Conservation (phyloP, 2,113 vertebrate species). For the Pterocles orientalis region DNA sequence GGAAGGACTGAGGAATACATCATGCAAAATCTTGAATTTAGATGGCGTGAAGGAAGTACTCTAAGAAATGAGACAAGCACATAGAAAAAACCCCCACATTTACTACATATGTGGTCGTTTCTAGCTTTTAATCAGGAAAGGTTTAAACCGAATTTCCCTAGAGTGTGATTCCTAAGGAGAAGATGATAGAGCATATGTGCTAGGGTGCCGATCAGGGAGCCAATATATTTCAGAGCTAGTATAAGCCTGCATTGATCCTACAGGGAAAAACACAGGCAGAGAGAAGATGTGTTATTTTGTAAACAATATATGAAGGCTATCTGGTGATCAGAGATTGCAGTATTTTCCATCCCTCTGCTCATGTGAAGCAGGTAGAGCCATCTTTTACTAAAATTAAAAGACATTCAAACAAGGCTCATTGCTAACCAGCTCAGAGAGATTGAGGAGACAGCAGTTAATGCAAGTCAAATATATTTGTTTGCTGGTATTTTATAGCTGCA, state of each 20-base stretch:
- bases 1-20: slow-evolving; percentile 53
- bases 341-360: slow-evolving; percentile 1
- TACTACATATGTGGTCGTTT: slow-evolving; percentile 26
- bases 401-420: not conserved
- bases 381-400: slow-evolving; percentile 31
- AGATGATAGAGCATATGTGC: not conserved
- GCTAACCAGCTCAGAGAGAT: not conserved
- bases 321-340: not conserved
- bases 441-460: rapidly evolving
- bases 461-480: not conserved
- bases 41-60: not conserved
- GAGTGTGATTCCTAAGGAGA: slow-evolving; percentile 48
- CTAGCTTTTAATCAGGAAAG: slow-evolving; percentile 54
- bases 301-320: slow-evolving; percentile 48
- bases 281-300: slow-evolving; percentile 53
- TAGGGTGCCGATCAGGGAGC: slow-evolving; percentile 47
- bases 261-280: slow-evolving; percentile 1
- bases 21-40: slow-evolving; percentile 45
- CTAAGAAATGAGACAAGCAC: slow-evolving; percentile 21
- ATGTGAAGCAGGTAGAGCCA: slow-evolving; percentile 7
- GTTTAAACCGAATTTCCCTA: slow-evolving; percentile 31
- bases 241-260: not conserved
- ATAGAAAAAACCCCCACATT: not conserved
- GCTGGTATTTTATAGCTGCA: not conserved
- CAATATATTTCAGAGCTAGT: slow-evolving; percentile 48